Conservation (phyloP, 2,888 invertebrate species). For the Drosophila prostipennis region DNA sequence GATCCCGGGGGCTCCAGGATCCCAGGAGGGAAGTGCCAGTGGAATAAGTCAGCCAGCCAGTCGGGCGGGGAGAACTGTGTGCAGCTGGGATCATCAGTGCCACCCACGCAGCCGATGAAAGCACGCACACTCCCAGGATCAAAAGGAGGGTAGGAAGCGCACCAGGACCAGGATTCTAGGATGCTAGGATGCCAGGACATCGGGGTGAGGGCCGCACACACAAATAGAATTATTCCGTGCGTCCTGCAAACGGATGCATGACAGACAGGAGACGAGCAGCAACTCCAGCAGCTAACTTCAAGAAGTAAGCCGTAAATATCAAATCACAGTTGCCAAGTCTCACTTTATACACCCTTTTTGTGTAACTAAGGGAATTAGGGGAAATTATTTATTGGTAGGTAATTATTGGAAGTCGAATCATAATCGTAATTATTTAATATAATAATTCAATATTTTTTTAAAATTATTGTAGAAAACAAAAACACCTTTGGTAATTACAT, state of each 20-base stretch:
- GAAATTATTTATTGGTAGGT: no score
- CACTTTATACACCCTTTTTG: conserved; percentile 10
- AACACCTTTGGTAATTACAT: no score
- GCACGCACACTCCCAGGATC: conserved; percentile 24
- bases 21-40: conserved; percentile 39
- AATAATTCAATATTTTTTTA: no score
- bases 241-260: conserved; percentile 77
- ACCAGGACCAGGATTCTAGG: neutral
- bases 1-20: conserved; percentile 23
- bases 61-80: conserved; percentile 25
- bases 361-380: no score
- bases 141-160: neutral
- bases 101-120: conserved; percentile 14
- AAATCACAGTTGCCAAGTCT: neutral
- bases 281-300: conserved; percentile 26
- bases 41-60: conserved; percentile 66
- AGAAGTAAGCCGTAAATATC: conserved; percentile 24
- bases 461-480: no score
- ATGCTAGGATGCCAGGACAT: neutral
- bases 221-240: conserved; percentile 79
- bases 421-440: no score
- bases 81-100: conserved; percentile 14
- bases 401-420: no score
- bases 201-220: conserved; percentile 32
- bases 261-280: conserved; percentile 54